Base-by-base conservation (phyloP, 1,140 invertebrate species). In the Drosophila biarmipes region DNA sequence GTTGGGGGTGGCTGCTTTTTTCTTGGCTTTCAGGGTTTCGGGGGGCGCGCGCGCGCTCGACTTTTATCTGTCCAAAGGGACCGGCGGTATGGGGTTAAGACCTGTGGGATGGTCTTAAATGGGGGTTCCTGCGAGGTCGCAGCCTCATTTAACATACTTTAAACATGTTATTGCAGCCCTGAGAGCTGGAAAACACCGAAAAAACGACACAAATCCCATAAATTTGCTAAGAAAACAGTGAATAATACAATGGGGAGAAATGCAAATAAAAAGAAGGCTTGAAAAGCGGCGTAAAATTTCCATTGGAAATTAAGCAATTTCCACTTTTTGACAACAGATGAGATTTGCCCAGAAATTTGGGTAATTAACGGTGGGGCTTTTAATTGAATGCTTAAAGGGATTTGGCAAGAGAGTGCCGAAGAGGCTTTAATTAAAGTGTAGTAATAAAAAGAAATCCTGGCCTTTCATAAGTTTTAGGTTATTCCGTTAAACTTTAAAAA, bases 91-190 rank as follows among this genome's bases (percentile, higher is more conserved):
- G 38, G 67, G 59, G 27, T 58, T 49, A 45, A 19, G 66, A 40
- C 59, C 43, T 34, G 43, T 31, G 61, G 57, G 42, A 29, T 59
- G 35, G 46, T 34, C 15, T 49, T 31, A 15, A 31, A 15, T 31
- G 40, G 46, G 73, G 56, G 56, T 17, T 42, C 53, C 37, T 2
- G 8, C 45, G 59, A 63, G 76, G 58, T 76, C 56, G 73, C 59
- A 53, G 71, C 76, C 51, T 34, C 82, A 63, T 86, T 86, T 87
- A 81, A 72, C 82, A 87, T 86, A 78, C 78, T 82, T 86, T 82
- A 81, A 86, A 82, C 78, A 82, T 86, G 82, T 86, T 87, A 71
- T 85, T 57, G 67, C 55, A 69, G 63, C 48, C 49, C 53, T 34
- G 42, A 46, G 59, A 66, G 68, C 62, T 52, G 52, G 62, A 66